A percentile compares a stretch with the other conserved stretches of the same genome.
Conservation (phyloP, 2,888 invertebrate species). For the Phortica magna region DNA sequence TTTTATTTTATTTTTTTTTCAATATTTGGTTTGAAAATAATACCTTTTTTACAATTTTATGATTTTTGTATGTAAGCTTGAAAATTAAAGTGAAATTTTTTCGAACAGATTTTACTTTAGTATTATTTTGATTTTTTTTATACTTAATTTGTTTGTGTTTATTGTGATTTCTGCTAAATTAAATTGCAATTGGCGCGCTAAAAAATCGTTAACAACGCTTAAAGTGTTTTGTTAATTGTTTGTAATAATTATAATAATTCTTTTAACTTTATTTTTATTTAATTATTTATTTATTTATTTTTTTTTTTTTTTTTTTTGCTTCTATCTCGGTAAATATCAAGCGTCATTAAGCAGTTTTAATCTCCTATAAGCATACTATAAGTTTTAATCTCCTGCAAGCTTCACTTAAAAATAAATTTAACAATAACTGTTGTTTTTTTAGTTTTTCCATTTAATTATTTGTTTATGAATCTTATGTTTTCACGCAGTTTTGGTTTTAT, state of each 20-base stretch:
- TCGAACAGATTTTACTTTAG: neutral
- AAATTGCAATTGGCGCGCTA: conserved; percentile 5
- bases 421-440: conserved; percentile 49
- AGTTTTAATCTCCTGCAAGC: conserved; percentile 55
- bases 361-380: conserved; percentile 46
- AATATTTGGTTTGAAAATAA: conserved; percentile 44
- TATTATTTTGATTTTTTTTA: neutral
- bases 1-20: conserved; percentile 55
- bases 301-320: conserved; percentile 20
- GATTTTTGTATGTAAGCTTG: conserved; percentile 18
- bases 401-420: conserved; percentile 61
- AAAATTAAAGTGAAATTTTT: conserved; percentile 17
- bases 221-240: conserved; percentile 4
- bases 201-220: conserved; percentile 19
- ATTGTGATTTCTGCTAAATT: conserved; percentile 16
- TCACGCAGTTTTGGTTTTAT: neutral
- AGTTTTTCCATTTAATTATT: conserved; percentile 83
- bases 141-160: conserved; percentile 5
- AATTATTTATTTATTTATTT: neutral
- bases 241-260: neutral
- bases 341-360: conserved; percentile 55
- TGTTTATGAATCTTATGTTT: neutral
- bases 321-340: conserved; percentile 58
- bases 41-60: conserved; percentile 52
- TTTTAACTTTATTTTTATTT: neutral